Percentiles rank a stretch among this genome's conserved stretches.
Conservation (phyloP, 2,888 invertebrate species). For the Augochlorella aurata region DNA sequence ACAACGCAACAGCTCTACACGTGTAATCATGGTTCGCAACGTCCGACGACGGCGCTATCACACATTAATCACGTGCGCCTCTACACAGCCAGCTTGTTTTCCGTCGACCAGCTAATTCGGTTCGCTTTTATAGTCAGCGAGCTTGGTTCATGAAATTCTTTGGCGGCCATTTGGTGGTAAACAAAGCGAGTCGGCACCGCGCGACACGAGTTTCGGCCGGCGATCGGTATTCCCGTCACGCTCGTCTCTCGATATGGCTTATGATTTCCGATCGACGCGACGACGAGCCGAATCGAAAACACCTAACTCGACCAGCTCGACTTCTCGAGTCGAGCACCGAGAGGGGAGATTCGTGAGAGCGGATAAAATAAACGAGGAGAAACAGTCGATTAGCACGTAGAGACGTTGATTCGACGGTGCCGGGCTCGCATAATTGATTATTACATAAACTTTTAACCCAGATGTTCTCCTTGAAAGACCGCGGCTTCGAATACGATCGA, state of each 20-base stretch:
- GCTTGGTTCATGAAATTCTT: slow-evolving; percentile 11
- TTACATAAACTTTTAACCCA: slow-evolving; percentile 34
- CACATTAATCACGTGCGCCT: slow-evolving; percentile 18
- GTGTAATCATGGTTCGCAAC: slow-evolving; percentile 29
- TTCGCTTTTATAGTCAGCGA: slow-evolving; percentile 12
- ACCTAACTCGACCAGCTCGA: background rate
- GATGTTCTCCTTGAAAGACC: background rate
- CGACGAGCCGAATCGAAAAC: background rate
- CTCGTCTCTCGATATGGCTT: background rate
- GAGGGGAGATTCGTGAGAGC: background rate
- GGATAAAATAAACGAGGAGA: background rate
- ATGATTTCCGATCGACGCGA: no score
- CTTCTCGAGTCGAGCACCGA: no score
- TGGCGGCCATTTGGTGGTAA: slow-evolving; percentile 31
- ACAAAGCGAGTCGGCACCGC: background rate
- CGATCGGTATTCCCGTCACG: background rate
- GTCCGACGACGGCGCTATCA: slow-evolving; percentile 26
- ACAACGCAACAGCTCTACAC: slow-evolving; percentile 61
- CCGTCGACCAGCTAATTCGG: slow-evolving; percentile 24
- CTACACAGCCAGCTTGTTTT: slow-evolving; percentile 31
- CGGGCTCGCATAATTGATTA: slow-evolving; percentile 41
- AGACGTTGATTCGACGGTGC: background rate
- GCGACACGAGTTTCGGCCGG: background rate
- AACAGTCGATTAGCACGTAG: background rate
- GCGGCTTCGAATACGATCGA: slow-evolving; percentile 7